Base-by-base conservation (phyloP, 2,888 invertebrate genomes). In the Epinotia brunnichana region DNA sequence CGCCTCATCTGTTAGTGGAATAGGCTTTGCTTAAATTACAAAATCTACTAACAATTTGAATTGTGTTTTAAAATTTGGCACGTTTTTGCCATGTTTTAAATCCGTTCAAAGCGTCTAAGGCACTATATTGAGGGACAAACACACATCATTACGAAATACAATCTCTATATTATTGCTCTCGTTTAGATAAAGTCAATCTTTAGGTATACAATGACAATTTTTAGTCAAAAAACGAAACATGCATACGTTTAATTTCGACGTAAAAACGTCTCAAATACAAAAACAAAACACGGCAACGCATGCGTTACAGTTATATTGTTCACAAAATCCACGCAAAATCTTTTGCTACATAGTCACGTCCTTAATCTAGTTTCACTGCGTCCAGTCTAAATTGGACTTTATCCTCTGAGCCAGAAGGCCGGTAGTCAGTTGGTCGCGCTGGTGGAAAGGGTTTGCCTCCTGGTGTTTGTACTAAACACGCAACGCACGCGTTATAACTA, bases 381-480 rank as follows among this genome's bases (percentile, higher is more conserved):
- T 41, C 54, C 64, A 54, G 35, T 54, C 2, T 15, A 54, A 54
- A 19, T 21, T 54, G 64, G 64, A 54, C 39, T 54, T 39, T 54
- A 53, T 54, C 39, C 10, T 39, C 54, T 64, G 35, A 39, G 51
- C n/a, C 24, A 44, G 15, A 62, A 48, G n/a, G 44, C 53, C 17
- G 17, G 7, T 35, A 19, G 19, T 64, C 63, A 63, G 13, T 53
- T 63, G 29, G 21, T 61, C 7, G 11, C n/a, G 7, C 63, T 29
- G 0, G 10, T 61, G 24, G 21, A 93, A 11, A 94, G 93, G 85
- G 78, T 89, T 92, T 11, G 91, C 88, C 85, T 97, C 97, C 91
- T 97, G 95, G 87, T 97, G 97, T 79, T 97, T 94, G 91, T 97
- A 97, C 90, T 97, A 54, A 53, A 64, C 21, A 56, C 15, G 13